Conservation (phyloP, 2,797 vertebrate genomes). For the Ficedula albicollis region DNA sequence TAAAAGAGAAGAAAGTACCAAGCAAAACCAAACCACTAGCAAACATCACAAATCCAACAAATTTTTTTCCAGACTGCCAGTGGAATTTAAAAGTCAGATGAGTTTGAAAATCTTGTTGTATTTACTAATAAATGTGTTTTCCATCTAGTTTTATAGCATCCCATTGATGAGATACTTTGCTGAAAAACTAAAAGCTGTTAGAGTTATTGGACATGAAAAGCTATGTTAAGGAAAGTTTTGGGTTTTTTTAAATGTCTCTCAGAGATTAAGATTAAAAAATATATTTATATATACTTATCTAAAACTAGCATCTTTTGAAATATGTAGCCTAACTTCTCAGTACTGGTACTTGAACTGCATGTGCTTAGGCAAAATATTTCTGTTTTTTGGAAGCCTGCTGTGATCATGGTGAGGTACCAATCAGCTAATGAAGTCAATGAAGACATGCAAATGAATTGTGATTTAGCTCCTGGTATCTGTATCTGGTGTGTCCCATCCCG, state of each 20-base stretch:
- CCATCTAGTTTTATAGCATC: neutral
- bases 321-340: neutral
- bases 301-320: neutral
- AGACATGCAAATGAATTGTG: constrained; percentile 30
- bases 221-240: neutral
- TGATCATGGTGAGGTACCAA: neutral
- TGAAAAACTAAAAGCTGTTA: neutral
- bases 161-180: neutral
- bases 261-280: neutral
- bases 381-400: neutral
- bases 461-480: constrained; percentile 35
- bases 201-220: neutral
- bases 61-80: neutral
- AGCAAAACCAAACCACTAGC: neutral
- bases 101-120: neutral
- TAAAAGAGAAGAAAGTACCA: neutral
- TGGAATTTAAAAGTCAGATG: neutral
- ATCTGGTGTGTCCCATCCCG: neutral
- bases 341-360: neutral
- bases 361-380: neutral
- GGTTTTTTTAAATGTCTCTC: neutral
- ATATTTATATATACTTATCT: neutral
- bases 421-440: neutral
- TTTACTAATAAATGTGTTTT: neutral
- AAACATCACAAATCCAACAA: neutral